phyloP scores from a whole-genome alignment of 2,888 invertebrate species.

The Plebejus melissa region DNA sequence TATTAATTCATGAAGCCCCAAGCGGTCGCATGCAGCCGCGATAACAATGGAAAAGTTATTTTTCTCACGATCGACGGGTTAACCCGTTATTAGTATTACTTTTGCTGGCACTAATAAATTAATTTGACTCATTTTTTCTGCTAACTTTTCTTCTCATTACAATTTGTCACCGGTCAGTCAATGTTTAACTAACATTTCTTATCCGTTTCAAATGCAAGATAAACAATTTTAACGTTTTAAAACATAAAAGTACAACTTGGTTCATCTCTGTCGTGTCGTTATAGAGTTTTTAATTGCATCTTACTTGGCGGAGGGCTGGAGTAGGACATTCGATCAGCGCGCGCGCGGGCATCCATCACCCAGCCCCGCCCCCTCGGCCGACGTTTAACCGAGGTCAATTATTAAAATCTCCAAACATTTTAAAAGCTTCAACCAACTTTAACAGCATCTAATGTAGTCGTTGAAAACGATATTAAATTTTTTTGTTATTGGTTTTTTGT shows the following conservation, averaged over 20 bases:
- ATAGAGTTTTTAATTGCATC: constrained; percentile 33
- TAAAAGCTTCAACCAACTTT: constrained; percentile 38
- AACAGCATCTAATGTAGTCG: constrained; percentile 21
- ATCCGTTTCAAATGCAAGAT: background rate
- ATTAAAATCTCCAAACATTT: constrained; percentile 55
- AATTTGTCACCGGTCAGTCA: too few relatives aligned
- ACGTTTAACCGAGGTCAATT: constrained; percentile 49
- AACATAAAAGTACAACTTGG: background rate
- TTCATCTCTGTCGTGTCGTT: constrained; percentile 3
- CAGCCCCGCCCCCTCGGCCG: constrained; percentile 60
- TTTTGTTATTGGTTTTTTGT: background rate
- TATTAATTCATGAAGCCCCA: too few relatives aligned
- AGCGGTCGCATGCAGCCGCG: too few relatives aligned
- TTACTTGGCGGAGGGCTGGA: constrained; percentile 31
- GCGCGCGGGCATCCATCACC: constrained; percentile 63
- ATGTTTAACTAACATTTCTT: too few relatives aligned
- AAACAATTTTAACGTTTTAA: constrained; percentile 36
- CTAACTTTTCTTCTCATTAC: too few relatives aligned
- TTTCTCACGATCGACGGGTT: too few relatives aligned
- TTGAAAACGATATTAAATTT: constrained; percentile 6
- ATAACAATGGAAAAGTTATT: too few relatives aligned
- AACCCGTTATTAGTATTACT: too few relatives aligned
- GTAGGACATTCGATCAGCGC: constrained; percentile 52
- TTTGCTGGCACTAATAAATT: too few relatives aligned
- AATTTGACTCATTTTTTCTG: too few relatives aligned